phyloP scores from a whole-genome alignment of 1,140 invertebrate genomes.

The Drosophila lowei region DNA sequence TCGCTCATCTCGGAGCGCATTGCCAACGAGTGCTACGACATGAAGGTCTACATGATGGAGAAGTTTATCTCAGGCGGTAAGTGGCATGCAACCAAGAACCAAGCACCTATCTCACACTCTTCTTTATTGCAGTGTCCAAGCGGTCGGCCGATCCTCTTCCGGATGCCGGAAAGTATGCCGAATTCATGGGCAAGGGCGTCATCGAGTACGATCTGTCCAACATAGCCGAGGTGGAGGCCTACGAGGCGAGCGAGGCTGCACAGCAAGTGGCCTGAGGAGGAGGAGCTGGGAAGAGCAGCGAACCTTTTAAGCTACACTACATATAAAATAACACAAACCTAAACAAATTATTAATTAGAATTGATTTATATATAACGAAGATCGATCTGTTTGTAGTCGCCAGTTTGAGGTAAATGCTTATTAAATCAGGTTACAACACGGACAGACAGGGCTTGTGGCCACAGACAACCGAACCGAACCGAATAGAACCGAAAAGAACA shows the following conservation, averaged over 20 bases:
- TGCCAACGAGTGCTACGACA: slow-evolving; percentile 87
- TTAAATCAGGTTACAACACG: slow-evolving; percentile 14
- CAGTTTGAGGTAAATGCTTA: slow-evolving; percentile 33
- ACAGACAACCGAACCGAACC: too few relatives aligned
- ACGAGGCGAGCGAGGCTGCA: slow-evolving; percentile 57
- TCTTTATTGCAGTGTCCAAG: slow-evolving; percentile 87
- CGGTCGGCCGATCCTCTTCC: slow-evolving; percentile 85
- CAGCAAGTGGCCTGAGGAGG: slow-evolving; percentile 24
- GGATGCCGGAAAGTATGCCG: slow-evolving; percentile 86
- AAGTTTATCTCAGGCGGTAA: slow-evolving; percentile 85
- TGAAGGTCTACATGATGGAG: slow-evolving; percentile 90
- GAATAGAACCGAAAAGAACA: too few relatives aligned
- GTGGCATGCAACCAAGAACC: slow-evolving; percentile 11
- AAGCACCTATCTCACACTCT: background rate
- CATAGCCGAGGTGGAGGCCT: slow-evolving; percentile 83
- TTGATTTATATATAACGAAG: slow-evolving; percentile 65
- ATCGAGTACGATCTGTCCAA: slow-evolving; percentile 90
- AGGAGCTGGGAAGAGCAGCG: background rate
- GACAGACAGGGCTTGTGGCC: slow-evolving; percentile 1
- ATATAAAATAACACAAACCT: slow-evolving; percentile 43
- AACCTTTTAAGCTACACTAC: slow-evolving; percentile 62
- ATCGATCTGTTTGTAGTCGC: slow-evolving; percentile 51
- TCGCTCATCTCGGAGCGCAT: slow-evolving; percentile 88
- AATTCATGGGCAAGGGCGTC: slow-evolving; percentile 89
- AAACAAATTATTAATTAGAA: slow-evolving; percentile 51